These are phyloP conservation scores for Branchinecta lynchi DNA, from an alignment of 1,140 invertebrate species.

Conservation along the genomic window DNA sequence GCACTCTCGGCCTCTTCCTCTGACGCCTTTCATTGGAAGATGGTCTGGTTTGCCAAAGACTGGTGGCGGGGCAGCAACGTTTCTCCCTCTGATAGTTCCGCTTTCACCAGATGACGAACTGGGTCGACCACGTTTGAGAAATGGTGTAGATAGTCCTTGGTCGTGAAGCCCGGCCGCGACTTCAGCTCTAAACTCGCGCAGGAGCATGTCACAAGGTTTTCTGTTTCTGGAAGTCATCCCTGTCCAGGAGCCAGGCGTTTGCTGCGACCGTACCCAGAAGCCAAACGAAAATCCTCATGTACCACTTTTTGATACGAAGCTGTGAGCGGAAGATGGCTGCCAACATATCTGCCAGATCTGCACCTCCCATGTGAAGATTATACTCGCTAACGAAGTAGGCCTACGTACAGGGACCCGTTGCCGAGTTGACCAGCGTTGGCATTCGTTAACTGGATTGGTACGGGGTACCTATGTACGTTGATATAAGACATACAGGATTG, in stretches of 20 bases:
- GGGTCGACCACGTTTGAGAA: too few relatives aligned
- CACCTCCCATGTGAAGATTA: slow-evolving; percentile 26
- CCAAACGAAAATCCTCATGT: slow-evolving; percentile 23
- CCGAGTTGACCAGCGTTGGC: background rate
- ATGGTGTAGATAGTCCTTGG: too few relatives aligned
- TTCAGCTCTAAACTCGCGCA: too few relatives aligned
- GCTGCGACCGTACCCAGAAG: slow-evolving; percentile 22
- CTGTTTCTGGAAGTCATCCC: background rate
- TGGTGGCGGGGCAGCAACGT: too few relatives aligned
- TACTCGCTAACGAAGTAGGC: slow-evolving; percentile 23
- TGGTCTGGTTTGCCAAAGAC: too few relatives aligned
- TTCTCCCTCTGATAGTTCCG: too few relatives aligned
- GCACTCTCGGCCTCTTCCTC: too few relatives aligned
- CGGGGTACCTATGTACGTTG: background rate
- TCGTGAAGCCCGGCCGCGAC: too few relatives aligned
- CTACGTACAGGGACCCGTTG: slow-evolving; percentile 14
- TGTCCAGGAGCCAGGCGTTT: slow-evolving; percentile 24
- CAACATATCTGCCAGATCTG: slow-evolving; percentile 25
- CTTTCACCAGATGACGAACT: too few relatives aligned
- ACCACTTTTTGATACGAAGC: slow-evolving; percentile 25
- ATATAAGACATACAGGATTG: background rate
- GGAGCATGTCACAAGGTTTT: background rate
- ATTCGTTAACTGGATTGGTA: background rate
- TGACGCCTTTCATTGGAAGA: too few relatives aligned
- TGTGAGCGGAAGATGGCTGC: slow-evolving; percentile 22